These are phyloP conservation scores for Melanotus villosus DNA, from an alignment of 2,888 invertebrate species.

Conservation along the genomic window DNA sequence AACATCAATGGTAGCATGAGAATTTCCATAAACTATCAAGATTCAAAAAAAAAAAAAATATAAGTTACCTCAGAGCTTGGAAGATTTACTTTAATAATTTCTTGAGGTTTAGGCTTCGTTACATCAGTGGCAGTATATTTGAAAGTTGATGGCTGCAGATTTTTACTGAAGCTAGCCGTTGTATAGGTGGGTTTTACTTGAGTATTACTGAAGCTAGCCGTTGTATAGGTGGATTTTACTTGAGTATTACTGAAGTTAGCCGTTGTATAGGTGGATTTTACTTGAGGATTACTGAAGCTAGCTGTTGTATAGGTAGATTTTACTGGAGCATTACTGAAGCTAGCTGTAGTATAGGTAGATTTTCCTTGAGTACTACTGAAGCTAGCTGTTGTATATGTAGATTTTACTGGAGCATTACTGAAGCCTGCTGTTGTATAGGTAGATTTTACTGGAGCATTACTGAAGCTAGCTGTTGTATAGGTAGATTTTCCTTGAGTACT, in stretches of 20 bases:
- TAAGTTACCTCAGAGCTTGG: background rate
- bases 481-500: conserved; percentile 26
- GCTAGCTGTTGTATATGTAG: conserved; percentile 12
- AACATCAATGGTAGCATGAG: no score
- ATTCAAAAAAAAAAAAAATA: no score
- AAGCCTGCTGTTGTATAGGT: background rate
- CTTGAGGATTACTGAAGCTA: conserved; percentile 7
- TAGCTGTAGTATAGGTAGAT: conserved; percentile 8
- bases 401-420: background rate
- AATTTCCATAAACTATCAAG: no score
- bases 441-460: background rate
- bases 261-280: conserved; percentile 22
- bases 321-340: conserved; percentile 11
- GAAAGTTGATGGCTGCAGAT: conserved; percentile 33
- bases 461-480: background rate
- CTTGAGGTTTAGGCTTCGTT: conserved; percentile 49
- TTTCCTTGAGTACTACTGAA: background rate
- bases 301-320: conserved; percentile 14
- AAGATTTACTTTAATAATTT: conserved; percentile 31
- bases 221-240: conserved; percentile 5
- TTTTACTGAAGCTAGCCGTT: conserved; percentile 31
- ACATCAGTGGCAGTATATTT: conserved; percentile 48
- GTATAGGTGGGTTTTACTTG: conserved; percentile 33
- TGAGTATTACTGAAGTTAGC: background rate
- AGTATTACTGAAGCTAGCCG: conserved; percentile 22